A percentile compares a stretch with the other conserved stretches of the same genome.
phyloP scores from a whole-genome alignment of 2,888 invertebrate species.

The Acronicta leporina region DNA sequence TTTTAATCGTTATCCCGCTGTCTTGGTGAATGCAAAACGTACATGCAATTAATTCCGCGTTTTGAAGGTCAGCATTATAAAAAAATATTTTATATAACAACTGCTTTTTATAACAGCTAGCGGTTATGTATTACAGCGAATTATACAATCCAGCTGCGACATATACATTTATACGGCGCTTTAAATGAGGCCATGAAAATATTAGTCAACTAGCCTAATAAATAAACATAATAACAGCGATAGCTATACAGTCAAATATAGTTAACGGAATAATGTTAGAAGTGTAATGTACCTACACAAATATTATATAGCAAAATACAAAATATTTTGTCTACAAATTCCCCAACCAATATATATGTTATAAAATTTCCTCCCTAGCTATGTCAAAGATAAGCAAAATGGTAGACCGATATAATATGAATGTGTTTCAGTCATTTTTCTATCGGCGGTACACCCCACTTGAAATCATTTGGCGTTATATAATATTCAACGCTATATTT shows the following conservation, averaged over 20 bases:
- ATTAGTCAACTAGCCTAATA: too few relatives aligned
- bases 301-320: conserved; percentile 15
- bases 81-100: too few relatives aligned
- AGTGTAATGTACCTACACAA: conserved; percentile 24
- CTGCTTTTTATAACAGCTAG: too few relatives aligned
- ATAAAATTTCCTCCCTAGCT: conserved; percentile 42
- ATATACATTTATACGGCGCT: too few relatives aligned
- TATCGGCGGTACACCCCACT: not conserved
- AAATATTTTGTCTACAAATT: conserved; percentile 16
- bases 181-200: too few relatives aligned
- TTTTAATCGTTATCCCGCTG: too few relatives aligned
- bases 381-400: conserved; percentile 55
- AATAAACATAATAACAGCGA: conserved; percentile 28
- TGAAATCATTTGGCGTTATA: not conserved
- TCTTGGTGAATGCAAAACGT: too few relatives aligned
- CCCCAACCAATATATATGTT: conserved; percentile 20
- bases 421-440: conserved; percentile 15
- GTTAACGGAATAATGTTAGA: conserved; percentile 16
- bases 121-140: too few relatives aligned
- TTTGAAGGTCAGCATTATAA: too few relatives aligned
- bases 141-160: too few relatives aligned
- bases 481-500: too few relatives aligned
- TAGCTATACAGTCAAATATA: conserved; percentile 33
- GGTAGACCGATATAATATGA: conserved; percentile 43
- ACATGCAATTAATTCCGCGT: too few relatives aligned